These are phyloP conservation scores for Meriones unguiculatus DNA, from an alignment of 2,113 vertebrate species.

Conservation along the genomic window DNA sequence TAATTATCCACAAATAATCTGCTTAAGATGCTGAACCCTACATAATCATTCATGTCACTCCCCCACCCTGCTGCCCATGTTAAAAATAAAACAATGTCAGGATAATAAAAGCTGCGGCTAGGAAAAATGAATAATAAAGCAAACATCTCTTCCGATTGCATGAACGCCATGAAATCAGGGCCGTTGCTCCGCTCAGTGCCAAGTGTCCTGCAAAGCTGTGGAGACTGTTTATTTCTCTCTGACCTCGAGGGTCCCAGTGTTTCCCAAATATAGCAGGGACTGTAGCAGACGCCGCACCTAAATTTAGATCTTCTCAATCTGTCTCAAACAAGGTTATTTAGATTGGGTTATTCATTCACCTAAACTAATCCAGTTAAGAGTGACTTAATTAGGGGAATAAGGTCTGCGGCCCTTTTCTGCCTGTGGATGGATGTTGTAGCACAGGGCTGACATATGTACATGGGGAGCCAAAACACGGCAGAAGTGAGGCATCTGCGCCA, in stretches of 20 bases:
- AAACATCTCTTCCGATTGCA: conserved; percentile 35
- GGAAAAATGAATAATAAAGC: conserved; percentile 57
- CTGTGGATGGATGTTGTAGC: conserved; percentile 58
- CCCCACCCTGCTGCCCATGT: background rate
- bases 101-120: conserved; percentile 49
- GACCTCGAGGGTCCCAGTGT: background rate
- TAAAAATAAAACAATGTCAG: conserved; percentile 69
- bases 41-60: background rate
- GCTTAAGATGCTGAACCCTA: conserved; percentile 31
- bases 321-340: conserved; percentile 54
- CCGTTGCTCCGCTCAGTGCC: background rate
- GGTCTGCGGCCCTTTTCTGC: conserved; percentile 56
- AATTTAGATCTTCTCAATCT: background rate
- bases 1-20: conserved; percentile 65
- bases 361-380: conserved; percentile 56
- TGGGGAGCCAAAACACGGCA: conserved; percentile 10
- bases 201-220: background rate
- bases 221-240: background rate
- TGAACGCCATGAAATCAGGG: conserved; percentile 13
- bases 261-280: background rate
- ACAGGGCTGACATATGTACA: conserved; percentile 42
- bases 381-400: conserved; percentile 73
- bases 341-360: conserved; percentile 37
- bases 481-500: too few relatives aligned
- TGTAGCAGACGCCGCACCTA: background rate